Base-by-base conservation (phyloP, 2,888 invertebrate species). In the Corbicula japonica region DNA sequence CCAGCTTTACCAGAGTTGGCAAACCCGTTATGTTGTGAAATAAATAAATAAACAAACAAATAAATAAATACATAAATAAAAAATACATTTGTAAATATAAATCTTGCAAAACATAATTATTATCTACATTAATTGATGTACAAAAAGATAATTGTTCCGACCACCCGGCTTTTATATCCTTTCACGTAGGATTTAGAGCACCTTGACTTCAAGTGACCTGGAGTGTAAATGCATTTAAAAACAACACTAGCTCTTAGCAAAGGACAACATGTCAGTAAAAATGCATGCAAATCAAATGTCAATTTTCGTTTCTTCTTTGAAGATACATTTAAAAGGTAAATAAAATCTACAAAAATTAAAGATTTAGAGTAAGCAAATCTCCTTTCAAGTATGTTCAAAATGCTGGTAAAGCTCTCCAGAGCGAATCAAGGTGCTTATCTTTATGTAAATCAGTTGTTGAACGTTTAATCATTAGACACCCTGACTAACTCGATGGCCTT, bases 391-490 rank as follows among this genome's bases (percentile, higher is more conserved):
- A 30, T 28, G 30, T n/a, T 21, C 28, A 30, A 30, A 54, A 18
- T 54, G 18, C 54, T 23, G 28, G 54, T 18, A 15, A 54, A 23
- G n/a, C 30, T 32, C 28, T 30, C 3, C n/a, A 30, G n/a, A 28
- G 15, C 4, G 30, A 54, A 30, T 54, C 28, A 32, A 54, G 32
- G 54, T 10, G 30, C 54, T 35, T 58, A 58, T 58, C 58, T 58
- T 54, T 58, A 58, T 58, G 21, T 35, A 2, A 58, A 58, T 58
- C 58, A 35, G 21, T 58, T 58, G 32, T 35, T 35, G 21, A 58
- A 58, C 35, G 1, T 34, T 23, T 58, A 34, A 58, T 58, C 35
- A 35, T 6, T 35, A 15, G 5, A 8, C 35, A 35, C 30, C 12
- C 32, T 32, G 32, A 54, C 18, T 5, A 6, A 34, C 21, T 58